Evolutionary conservation across 2,113 vertebrate genomes (phyloP).

Genomic region (Aldabrachelys gigantea): DNA sequence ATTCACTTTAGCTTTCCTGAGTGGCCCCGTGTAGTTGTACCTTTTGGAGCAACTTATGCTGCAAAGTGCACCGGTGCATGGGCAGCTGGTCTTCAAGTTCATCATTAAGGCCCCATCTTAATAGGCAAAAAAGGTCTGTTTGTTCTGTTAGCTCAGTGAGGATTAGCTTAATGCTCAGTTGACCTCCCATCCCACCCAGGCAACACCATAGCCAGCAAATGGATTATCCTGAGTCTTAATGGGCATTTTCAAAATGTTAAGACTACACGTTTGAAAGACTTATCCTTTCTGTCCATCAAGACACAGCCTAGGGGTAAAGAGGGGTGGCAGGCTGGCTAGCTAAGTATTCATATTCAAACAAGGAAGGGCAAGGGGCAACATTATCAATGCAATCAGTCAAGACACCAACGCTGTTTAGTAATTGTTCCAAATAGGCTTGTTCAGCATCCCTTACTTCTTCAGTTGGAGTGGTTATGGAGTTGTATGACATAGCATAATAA

Average conservation of each 20-base stretch:
- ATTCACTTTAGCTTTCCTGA: background rate
- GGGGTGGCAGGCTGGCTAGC: background rate
- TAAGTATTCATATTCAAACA: background rate
- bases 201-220: background rate
- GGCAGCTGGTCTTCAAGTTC: accelerated
- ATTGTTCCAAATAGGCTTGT: accelerated
- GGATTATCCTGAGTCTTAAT: background rate
- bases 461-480: background rate
- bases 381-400: background rate
- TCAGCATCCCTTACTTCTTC: background rate
- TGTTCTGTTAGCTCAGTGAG: background rate
- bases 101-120: background rate
- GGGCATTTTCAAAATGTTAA: background rate
- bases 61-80: accelerated
- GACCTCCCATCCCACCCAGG: accelerated
- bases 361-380: background rate
- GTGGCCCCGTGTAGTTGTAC: background rate
- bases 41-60: background rate
- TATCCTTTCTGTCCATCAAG: background rate
- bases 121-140: background rate
- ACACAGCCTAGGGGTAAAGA: background rate
- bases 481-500: background rate
- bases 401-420: background rate
- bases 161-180: background rate
- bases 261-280: background rate